phyloP scores from a whole-genome alignment of 2,888 invertebrate species.

The Mechanitis mazaeus region DNA sequence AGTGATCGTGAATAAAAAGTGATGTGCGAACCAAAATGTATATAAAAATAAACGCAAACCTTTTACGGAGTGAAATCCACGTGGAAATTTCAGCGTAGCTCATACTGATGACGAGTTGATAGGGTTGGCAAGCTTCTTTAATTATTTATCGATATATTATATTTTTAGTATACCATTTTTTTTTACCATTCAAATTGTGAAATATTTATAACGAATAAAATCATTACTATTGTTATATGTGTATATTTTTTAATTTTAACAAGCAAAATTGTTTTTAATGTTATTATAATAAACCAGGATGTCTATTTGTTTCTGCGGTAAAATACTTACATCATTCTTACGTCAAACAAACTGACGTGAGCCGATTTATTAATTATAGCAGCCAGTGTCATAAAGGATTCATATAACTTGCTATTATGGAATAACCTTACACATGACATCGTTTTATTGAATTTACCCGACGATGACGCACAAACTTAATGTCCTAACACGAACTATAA shows the following conservation, averaged over 20 bases:
- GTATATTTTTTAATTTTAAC: too few species aligned
- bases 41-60: constrained; percentile 71
- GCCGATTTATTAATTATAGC: constrained; percentile 52
- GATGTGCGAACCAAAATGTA: constrained; percentile 64
- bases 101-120: constrained; percentile 70
- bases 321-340: constrained; percentile 58
- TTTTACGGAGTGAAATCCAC: constrained; percentile 75
- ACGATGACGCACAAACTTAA: too few species aligned
- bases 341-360: constrained; percentile 55
- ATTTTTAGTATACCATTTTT: constrained; percentile 1
- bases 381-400: constrained; percentile 2
- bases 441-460: too few species aligned
- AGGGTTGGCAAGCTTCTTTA: constrained; percentile 42
- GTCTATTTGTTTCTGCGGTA: constrained; percentile 1
- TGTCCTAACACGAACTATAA: too few species aligned
- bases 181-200: too few species aligned
- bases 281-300: neutral
- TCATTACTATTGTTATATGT: too few species aligned
- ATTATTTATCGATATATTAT: constrained; percentile 38
- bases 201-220: too few species aligned
- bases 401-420: neutral
- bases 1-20: constrained; percentile 63
- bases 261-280: too few species aligned
- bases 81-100: constrained; percentile 73
- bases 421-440: constrained; percentile 12